A percentile compares a stretch with the other conserved stretches of the same genome.
Evolutionary conservation across 1,140 invertebrate genomes (phyloP).

Genomic region (Drosophila nigromelanica): DNA sequence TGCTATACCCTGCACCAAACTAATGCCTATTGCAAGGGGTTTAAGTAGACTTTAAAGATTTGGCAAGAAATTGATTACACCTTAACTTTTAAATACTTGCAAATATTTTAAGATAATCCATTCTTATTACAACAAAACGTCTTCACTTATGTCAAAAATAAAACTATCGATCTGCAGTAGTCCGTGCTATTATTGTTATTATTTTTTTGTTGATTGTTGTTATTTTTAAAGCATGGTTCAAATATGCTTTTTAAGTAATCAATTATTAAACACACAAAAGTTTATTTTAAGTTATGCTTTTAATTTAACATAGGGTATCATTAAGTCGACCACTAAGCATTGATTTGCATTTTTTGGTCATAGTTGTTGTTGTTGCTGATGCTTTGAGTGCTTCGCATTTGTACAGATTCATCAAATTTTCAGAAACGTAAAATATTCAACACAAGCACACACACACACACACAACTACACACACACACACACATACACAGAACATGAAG

Average conservation of each 20-base stretch:
- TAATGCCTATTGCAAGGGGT: not conserved
- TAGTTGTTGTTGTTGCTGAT: slow-evolving; percentile 40
- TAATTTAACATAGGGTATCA: slow-evolving; percentile 10
- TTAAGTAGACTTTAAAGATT: not conserved
- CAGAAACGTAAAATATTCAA: slow-evolving; percentile 80
- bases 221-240: too few species aligned
- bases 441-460: slow-evolving; percentile 43
- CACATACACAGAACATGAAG: not conserved
- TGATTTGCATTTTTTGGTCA: slow-evolving; percentile 27
- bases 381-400: slow-evolving; percentile 71
- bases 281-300: too few species aligned
- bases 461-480: slow-evolving; percentile 25
- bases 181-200: too few species aligned
- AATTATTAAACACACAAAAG: too few species aligned
- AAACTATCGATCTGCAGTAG: too few species aligned
- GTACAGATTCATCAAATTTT: slow-evolving; percentile 81
- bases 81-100: too few species aligned
- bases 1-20: slow-evolving; percentile 23
- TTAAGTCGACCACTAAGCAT: not conserved
- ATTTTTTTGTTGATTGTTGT: too few species aligned
- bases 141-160: too few species aligned
- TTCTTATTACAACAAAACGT: too few species aligned
- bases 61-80: too few species aligned
- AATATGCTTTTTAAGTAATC: too few species aligned
- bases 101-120: too few species aligned